These are phyloP conservation scores for Hydropsyche tenuis DNA, from an alignment of 1,140 invertebrate genomes.

Conservation along the genomic window DNA sequence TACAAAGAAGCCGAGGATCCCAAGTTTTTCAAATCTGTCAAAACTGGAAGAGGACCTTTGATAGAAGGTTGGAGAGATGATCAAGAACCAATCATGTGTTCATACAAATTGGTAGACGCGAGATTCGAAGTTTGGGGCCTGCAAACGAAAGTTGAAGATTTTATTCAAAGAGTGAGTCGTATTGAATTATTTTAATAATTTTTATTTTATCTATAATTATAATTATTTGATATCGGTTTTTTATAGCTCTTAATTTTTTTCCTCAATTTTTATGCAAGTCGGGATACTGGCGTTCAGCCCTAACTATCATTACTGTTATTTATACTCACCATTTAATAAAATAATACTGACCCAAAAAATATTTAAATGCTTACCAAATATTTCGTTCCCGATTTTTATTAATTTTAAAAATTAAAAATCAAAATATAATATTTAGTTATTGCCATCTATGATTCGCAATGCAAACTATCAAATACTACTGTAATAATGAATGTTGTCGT, in stretches of 20 bases:
- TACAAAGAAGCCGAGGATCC: conserved; percentile 91
- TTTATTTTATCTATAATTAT: too few species aligned
- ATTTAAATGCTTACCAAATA: too few species aligned
- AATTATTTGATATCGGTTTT: not conserved
- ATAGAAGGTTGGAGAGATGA: conserved; percentile 80
- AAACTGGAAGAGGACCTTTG: conserved; percentile 83
- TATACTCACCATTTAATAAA: too few species aligned
- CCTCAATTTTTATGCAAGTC: not conserved
- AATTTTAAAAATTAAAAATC: too few species aligned
- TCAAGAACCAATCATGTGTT: conserved; percentile 88
- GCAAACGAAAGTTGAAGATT: conserved; percentile 88
- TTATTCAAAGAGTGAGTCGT: conserved; percentile 75
- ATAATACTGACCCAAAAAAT: too few species aligned
- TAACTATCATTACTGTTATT: too few species aligned
- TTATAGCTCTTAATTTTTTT: not conserved
- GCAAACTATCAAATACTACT: too few species aligned
- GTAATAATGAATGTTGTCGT: too few species aligned
- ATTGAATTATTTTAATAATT: not conserved
- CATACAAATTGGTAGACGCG: conserved; percentile 87
- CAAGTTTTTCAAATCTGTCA: conserved; percentile 81
- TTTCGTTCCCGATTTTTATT: too few species aligned
- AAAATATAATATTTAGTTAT: too few species aligned
- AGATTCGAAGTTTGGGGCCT: conserved; percentile 93
- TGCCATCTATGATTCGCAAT: too few species aligned
- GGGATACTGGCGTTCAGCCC: too few species aligned